phyloP scores from a whole-genome alignment of 2,797 vertebrate genomes.

The Lemur catta region DNA sequence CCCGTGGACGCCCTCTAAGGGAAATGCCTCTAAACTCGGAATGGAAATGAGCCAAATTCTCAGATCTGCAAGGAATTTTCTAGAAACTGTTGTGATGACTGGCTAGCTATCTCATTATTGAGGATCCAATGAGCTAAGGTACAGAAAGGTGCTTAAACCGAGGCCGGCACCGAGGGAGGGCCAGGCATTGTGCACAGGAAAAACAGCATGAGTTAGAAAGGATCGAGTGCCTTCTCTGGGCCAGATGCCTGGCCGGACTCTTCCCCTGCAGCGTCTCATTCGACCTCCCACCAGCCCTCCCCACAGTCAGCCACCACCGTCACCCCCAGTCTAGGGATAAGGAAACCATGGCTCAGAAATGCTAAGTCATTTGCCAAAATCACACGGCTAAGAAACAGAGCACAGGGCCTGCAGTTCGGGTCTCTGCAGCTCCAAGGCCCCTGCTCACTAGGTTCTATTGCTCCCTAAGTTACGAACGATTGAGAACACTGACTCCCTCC shows the following conservation, averaged over 20 bases:
- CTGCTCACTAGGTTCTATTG: accelerated
- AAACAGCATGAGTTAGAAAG: accelerated
- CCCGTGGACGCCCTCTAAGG: not conserved
- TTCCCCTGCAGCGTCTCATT: not conserved
- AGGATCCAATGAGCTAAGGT: accelerated
- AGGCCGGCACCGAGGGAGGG: accelerated
- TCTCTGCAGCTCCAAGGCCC: not conserved
- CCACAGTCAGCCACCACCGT: not conserved
- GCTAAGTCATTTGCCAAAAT: not conserved
- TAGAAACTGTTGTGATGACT: not conserved
- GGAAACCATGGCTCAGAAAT: not conserved
- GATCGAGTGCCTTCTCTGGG: accelerated
- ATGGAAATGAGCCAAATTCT: not conserved
- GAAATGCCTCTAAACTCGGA: not conserved
- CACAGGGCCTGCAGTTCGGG: not conserved
- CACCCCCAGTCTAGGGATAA: not conserved
- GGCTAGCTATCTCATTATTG: accelerated
- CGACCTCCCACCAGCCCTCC: not conserved
- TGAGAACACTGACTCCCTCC: not conserved
- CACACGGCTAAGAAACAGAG: not conserved
- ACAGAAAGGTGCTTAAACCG: not conserved
- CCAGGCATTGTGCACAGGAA: too few species aligned
- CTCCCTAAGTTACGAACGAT: not conserved
- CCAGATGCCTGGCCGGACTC: not conserved
- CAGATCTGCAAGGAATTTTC: not conserved